A percentile compares a stretch with the other conserved stretches of the same genome.
phyloP scores from a whole-genome alignment of 2,797 vertebrate species.

The Phylloscopus collybita region DNA sequence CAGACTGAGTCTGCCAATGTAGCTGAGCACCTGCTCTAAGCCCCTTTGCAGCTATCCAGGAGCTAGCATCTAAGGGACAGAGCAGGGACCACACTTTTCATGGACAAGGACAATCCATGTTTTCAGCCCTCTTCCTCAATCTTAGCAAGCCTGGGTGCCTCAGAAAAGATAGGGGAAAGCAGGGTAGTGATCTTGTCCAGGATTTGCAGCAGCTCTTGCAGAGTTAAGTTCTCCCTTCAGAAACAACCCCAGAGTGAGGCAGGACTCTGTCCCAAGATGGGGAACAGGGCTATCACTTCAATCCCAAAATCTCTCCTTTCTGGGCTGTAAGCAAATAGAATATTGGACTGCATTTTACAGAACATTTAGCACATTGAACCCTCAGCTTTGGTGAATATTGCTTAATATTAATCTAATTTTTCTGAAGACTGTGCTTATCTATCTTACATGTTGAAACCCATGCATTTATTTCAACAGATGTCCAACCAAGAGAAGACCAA shows the following conservation, averaged over 20 bases:
- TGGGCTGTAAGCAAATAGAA: background rate
- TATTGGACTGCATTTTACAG: background rate
- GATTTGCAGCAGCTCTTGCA: background rate
- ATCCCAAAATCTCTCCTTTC: background rate
- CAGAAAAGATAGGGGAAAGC: background rate
- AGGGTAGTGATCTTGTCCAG: background rate
- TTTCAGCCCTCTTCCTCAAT: background rate
- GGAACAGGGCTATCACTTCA: background rate
- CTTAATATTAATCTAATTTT: background rate
- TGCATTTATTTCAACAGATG: slow-evolving; percentile 39
- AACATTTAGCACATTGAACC: background rate
- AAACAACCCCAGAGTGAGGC: background rate
- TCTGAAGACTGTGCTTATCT: background rate
- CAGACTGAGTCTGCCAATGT: background rate
- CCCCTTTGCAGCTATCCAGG: background rate
- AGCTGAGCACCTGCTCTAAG: background rate
- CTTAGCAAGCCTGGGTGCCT: background rate
- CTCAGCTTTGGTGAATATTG: background rate
- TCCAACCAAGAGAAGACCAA: background rate
- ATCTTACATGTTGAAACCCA: background rate
- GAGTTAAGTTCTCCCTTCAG: background rate
- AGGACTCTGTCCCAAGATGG: background rate
- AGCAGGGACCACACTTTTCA: background rate
- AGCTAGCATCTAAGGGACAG: background rate
- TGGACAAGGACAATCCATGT: background rate